Evolutionary conservation across 2,113 vertebrate genomes (phyloP).

Genomic region (Otus sunia): DNA sequence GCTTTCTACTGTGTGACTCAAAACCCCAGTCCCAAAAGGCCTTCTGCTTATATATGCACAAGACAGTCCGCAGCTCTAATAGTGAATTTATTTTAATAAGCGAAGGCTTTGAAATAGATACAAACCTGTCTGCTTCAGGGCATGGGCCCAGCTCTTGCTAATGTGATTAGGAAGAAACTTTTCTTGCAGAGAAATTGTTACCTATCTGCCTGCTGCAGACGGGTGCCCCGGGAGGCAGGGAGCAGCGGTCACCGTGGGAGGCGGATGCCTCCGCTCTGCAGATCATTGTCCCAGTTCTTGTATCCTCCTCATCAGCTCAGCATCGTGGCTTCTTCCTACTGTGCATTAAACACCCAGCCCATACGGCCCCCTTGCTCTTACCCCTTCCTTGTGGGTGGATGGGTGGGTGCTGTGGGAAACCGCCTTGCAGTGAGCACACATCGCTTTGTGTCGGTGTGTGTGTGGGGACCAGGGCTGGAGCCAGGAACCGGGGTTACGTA

Average conservation of each 20-base stretch:
- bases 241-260: neutral
- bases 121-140: constrained; percentile 30
- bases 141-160: constrained; percentile 9
- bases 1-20: neutral
- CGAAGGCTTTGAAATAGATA: constrained; percentile 33
- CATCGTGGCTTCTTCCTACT: accelerated
- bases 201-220: constrained; percentile 40
- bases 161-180: constrained; percentile 52
- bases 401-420: neutral
- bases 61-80: neutral
- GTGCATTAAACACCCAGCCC: neutral
- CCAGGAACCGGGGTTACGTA: accelerated
- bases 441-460: neutral
- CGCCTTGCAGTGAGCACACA: too few species aligned
- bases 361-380: accelerated
- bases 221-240: neutral
- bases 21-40: neutral
- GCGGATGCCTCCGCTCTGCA: accelerated
- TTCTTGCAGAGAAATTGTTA: neutral
- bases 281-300: neutral
- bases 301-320: neutral
- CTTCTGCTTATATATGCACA: neutral
- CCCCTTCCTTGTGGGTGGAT: neutral
- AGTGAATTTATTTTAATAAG: constrained; percentile 44
- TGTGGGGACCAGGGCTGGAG: neutral